Conservation (phyloP, 1,140 invertebrate genomes). For the Cardiocondyla obscurior region DNA sequence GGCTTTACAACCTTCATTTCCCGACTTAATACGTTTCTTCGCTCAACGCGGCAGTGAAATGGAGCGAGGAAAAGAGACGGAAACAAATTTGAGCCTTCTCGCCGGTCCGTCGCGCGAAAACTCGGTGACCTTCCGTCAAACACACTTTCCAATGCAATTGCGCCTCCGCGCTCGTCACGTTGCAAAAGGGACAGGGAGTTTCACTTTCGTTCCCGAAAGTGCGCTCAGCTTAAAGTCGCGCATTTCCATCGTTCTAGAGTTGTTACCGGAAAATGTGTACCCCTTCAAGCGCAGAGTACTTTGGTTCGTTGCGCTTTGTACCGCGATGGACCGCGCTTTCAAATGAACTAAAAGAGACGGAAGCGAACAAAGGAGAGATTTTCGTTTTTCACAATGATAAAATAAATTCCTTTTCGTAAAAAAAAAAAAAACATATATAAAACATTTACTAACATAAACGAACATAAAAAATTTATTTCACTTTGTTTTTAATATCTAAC, state of each 20-base stretch:
- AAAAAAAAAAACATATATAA: not conserved
- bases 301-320: not conserved
- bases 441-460: not conserved
- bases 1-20: constrained; percentile 48
- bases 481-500: not conserved
- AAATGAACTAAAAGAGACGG: not conserved
- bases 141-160: constrained; percentile 35
- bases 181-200: constrained; percentile 42
- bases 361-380: not conserved
- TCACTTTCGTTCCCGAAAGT: constrained; percentile 55
- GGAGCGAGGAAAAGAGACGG: not conserved
- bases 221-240: constrained; percentile 44
- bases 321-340: not conserved
- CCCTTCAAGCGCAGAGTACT: not conserved
- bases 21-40: constrained; percentile 46
- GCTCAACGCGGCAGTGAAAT: constrained; percentile 28
- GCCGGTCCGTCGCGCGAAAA: not conserved
- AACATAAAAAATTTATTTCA: not conserved
- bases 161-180: not conserved
- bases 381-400: not conserved
- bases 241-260: not conserved
- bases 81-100: constrained; percentile 21
- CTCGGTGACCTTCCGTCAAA: constrained; percentile 58
- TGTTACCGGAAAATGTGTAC: not conserved
- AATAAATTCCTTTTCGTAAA: not conserved